phyloP scores from a whole-genome alignment of 1,140 invertebrate genomes.

The Drosophila sucinea region DNA sequence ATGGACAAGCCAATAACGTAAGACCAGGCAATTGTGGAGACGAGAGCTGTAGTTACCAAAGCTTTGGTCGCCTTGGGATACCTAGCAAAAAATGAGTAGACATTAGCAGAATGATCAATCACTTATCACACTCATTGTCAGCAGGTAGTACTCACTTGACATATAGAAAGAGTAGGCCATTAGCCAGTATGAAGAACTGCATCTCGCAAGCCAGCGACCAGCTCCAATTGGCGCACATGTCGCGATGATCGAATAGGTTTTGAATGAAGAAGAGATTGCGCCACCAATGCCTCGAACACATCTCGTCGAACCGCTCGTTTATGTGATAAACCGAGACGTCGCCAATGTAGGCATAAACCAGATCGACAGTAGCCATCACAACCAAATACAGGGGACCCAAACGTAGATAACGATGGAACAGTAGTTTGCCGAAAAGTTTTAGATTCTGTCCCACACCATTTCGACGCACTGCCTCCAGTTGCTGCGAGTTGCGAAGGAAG shows the following conservation, averaged over 20 bases:
- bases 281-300: constrained; percentile 86
- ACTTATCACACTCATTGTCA: neutral
- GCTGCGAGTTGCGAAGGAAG: constrained; percentile 67
- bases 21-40: constrained; percentile 64
- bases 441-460: constrained; percentile 66
- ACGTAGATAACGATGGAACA: constrained; percentile 77
- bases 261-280: constrained; percentile 87
- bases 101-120: constrained; percentile 1
- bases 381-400: constrained; percentile 85
- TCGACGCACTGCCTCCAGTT: constrained; percentile 64
- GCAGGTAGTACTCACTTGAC: constrained; percentile 78
- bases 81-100: constrained; percentile 31
- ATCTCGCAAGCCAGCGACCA: constrained; percentile 93
- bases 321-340: constrained; percentile 84
- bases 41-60: constrained; percentile 45
- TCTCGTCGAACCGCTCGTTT: constrained; percentile 83
- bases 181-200: constrained; percentile 88
- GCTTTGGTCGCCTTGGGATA: constrained; percentile 64
- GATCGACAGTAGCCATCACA: constrained; percentile 84
- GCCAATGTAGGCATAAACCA: constrained; percentile 84
- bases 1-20: constrained; percentile 62
- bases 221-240: constrained; percentile 90
- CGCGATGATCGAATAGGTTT: constrained; percentile 84
- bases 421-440: constrained; percentile 69
- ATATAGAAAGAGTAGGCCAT: constrained; percentile 84